phyloP scores from a whole-genome alignment of 1,140 invertebrate species.

The Aleiodes sp. region DNA sequence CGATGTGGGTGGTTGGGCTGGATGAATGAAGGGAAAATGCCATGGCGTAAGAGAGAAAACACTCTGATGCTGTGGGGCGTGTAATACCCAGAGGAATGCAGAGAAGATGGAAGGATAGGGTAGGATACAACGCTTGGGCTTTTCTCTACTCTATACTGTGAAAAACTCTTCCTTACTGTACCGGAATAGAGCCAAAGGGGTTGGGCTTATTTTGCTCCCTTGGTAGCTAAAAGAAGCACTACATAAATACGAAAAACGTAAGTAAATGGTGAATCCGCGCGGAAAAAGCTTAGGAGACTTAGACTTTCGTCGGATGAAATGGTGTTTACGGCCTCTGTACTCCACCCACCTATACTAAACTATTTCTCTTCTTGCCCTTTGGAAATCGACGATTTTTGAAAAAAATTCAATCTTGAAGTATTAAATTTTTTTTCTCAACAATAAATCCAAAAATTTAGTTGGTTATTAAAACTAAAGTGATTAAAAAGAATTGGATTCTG shows the following conservation, averaged over 20 bases:
- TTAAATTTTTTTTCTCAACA: too few relatives aligned
- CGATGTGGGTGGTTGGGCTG: not conserved
- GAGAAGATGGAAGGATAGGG: conserved; percentile 64
- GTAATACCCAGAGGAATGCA: conserved; percentile 65
- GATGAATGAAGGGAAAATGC: conserved; percentile 15
- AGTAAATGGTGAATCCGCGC: conserved; percentile 54
- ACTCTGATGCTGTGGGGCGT: conserved; percentile 44
- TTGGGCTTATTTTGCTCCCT: not conserved
- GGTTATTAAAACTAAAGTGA: too few relatives aligned
- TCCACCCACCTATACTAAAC: conserved; percentile 16
- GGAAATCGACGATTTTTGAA: too few relatives aligned
- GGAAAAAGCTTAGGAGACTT: conserved; percentile 56
- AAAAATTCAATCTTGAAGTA: too few relatives aligned
- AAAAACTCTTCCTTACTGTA: conserved; percentile 15
- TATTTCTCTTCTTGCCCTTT: conserved; percentile 1
- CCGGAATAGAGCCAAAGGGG: conserved; percentile 1
- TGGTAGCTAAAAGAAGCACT: conserved; percentile 23
- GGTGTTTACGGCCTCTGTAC: conserved; percentile 43
- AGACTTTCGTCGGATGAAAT: conserved; percentile 46
- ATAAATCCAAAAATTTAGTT: too few relatives aligned
- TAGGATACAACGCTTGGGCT: conserved; percentile 38
- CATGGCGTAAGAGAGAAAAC: conserved; percentile 42
- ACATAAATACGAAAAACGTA: conserved; percentile 27
- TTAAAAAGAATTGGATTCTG: too few relatives aligned
- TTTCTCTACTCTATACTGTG: conserved; percentile 23